Evolutionary conservation across 2,113 vertebrate species (phyloP), one percentile per base, ranked within the genome.

Genomic region (Salvelinus alpinus): DNA sequence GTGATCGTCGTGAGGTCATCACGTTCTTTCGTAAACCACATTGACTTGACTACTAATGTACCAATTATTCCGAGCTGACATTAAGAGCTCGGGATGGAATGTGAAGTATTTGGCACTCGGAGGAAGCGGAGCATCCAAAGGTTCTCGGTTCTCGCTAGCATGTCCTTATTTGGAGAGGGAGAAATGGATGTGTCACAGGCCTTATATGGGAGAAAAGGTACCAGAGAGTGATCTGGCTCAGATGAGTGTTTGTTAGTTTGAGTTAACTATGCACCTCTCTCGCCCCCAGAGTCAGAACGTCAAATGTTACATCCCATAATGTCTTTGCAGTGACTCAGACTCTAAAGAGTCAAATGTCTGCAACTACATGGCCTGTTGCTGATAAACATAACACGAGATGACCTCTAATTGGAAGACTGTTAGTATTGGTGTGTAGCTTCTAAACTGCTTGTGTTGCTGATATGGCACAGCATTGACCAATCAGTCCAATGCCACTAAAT

Each of bases 131-230:
- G 75, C 76, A 71, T 86, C 83, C 25, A 34, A 82, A 87, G 79
- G 75, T 79, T 86, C 82, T 80, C 5, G 13, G 8, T 29, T 70
- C 80, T 72, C 70, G 78, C 79, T 51, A 78, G 72, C 74, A 54
- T 25, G 64, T 13, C 91, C 91, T 89, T 92, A 89, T 93, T 85
- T 85, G 90, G 92, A 78, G 68, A 54, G 38, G 24, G 25, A 60
- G 70, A 38, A 84, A 82, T 38, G 18, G 74, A 81, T 74, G 82
- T 90, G 88, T 90, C 82, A 67, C 77, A 74, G 31, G 72, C 29
- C 78, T 86, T 89, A 72, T 85, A 89, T 71, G 88, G 91, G 38
- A 77, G 82, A 78, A 14, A 84, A 84, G 83, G 74, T 84, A 73
- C 64, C 20, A 47, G 1, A 20, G 71, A 18, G 59, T 18, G 57